Evolutionary conservation across 2,113 vertebrate species (phyloP).

Genomic region (Prionailurus bengalensis): DNA sequence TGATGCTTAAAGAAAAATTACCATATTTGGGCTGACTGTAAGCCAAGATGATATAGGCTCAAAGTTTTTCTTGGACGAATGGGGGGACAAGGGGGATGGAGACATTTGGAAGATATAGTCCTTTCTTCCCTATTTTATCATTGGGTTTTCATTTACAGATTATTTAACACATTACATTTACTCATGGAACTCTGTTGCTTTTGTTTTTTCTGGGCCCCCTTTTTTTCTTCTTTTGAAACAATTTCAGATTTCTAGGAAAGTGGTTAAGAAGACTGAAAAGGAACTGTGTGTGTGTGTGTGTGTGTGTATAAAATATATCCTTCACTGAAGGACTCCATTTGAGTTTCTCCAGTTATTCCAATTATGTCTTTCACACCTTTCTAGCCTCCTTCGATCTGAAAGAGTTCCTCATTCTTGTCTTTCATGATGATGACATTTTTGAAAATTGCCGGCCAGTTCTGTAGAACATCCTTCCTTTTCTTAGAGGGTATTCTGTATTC

Average conservation of each 20-base stretch:
- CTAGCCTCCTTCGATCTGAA: not conserved
- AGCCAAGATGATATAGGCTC: constrained; percentile 5
- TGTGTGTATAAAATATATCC: too few relatives aligned
- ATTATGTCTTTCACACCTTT: not conserved
- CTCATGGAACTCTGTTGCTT: not conserved
- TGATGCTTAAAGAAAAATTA: constrained; percentile 58
- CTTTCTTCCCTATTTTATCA: not conserved
- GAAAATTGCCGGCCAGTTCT: not conserved
- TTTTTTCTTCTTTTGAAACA: not conserved
- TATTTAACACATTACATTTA: not conserved
- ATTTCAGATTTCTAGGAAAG: not conserved
- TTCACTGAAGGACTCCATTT: not conserved
- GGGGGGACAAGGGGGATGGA: not conserved
- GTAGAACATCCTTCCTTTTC: not conserved
- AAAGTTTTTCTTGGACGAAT: constrained; percentile 50
- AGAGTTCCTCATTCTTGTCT: not conserved
- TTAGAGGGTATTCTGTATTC: not conserved
- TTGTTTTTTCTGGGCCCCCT: not conserved
- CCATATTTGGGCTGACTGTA: constrained; percentile 64
- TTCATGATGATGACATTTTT: not conserved
- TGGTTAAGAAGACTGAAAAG: not conserved
- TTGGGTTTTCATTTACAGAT: not conserved
- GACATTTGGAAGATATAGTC: constrained; percentile 13
- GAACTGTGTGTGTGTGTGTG: too few relatives aligned
- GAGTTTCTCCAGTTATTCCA: not conserved